A percentile compares a stretch with the other conserved stretches of the same genome.
Evolutionary conservation across 2,888 invertebrate genomes (phyloP).

Genomic region (Andricus quercusramuli): DNA sequence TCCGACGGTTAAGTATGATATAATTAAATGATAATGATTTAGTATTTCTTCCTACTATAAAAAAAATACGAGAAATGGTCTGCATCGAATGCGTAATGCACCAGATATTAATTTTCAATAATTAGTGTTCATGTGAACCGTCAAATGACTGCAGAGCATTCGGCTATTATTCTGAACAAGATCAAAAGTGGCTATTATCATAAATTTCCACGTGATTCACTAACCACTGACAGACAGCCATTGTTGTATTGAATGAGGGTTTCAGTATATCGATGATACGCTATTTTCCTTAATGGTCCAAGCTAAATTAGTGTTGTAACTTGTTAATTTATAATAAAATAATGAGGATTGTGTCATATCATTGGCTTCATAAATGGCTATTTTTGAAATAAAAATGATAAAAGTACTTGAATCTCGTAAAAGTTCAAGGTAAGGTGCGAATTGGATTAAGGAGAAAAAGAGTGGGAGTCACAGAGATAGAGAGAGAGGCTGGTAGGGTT

Average conservation of each 20-base stretch:
- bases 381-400: no score
- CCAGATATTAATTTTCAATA: constrained; percentile 36
- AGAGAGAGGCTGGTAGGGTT: no score
- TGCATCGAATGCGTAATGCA: constrained; percentile 18
- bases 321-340: no score
- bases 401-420: no score
- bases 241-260: constrained; percentile 23
- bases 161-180: constrained; percentile 38
- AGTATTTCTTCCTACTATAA: background rate
- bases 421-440: no score
- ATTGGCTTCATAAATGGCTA: no score
- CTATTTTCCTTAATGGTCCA: no score
- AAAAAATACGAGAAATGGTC: background rate
- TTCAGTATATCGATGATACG: background rate
- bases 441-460: no score
- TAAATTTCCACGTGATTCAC: constrained; percentile 38
- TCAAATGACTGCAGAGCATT: constrained; percentile 35
- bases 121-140: constrained; percentile 29
- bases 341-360: no score
- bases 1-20: background rate
- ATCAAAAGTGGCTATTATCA: constrained; percentile 40
- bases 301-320: no score
- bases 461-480: no score
- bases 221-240: constrained; percentile 16
- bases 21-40: background rate